Evolutionary conservation across 2,113 vertebrate genomes (phyloP), one percentile per base, ranked within the genome.

Genomic region (Elanoides forficatus): DNA sequence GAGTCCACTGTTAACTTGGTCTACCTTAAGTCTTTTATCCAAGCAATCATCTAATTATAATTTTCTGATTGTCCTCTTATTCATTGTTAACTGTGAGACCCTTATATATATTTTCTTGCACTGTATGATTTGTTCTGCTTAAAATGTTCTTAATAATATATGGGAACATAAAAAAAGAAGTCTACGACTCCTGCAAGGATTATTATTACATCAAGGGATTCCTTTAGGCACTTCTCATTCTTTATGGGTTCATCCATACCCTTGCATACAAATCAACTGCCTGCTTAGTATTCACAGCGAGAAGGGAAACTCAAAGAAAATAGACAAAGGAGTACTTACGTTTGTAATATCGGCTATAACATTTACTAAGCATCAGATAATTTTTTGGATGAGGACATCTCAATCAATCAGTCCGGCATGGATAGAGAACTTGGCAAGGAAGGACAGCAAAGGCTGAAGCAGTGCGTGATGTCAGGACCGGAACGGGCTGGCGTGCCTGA

Each of bases 151-250:
- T 93, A 93, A 88, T 97, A 90, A 95, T 92, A 81, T 89, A 97
- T 74, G 56, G 88, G 86, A 75, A 86, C 86, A 79, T 92, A 30
- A 91, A 94, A 91, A 50, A 42, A 81, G 68, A 53, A 81, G 87
- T 45, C 55, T 90, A 42, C 0, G 8, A 71, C 90, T 96, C 86
- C 93, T 94, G 92, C 92, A 93, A 96, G 96, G 96, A 94, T 97
- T 94, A 89, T 96, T 95, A 93, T 95, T 97, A 83, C 93, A 96
- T 96, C 89, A 92, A 95, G 94, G 74, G 91, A 95, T 97, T 97
- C 93, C 96, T 97, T 91, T 48, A 93, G 94, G 89, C 93, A 87
- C 63, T 93, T 94, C 63, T 65, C 79, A 38, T 91, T 80, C 95
- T 95, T 97, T 91, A 95, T 87, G 91, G 55, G 84, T 48, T 95